phyloP scores from a whole-genome alignment of 53 echinoderm and acorn worm species.

The Hippasteria phrygiana region DNA sequence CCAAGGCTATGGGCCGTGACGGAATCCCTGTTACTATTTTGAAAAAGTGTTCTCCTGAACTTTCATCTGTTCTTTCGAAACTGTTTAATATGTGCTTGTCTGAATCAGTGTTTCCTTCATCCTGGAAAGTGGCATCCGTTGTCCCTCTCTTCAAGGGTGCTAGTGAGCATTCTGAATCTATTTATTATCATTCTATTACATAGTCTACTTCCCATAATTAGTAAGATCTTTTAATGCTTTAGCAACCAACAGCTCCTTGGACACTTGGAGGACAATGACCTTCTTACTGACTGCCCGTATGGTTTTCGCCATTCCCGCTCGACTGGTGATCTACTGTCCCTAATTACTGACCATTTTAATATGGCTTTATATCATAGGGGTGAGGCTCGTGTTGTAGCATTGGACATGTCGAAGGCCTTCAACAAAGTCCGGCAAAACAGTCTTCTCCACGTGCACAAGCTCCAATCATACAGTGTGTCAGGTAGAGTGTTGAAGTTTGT shows the following conservation, averaged over 20 bases:
- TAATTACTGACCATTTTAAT: no score
- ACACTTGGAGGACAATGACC: constrained; percentile 11
- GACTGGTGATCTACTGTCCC: no score
- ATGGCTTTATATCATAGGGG: no score
- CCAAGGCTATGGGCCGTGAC: constrained; percentile 38
- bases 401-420: constrained; percentile 39
- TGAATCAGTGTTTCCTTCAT: constrained; percentile 18
- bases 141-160: constrained; percentile 18
- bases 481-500: no score
- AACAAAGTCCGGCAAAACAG: constrained; percentile 12
- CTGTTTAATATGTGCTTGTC: constrained; percentile 14
- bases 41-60: no score
- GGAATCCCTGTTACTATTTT: no score
- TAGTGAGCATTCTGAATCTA: constrained; percentile 16
- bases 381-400: no score
- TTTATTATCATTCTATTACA: constrained; percentile 4
- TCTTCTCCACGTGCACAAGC: constrained; percentile 35
- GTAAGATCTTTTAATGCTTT: no score
- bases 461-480: neutral
- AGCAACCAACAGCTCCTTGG: constrained; percentile 20
- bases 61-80: constrained; percentile 2
- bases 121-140: no score
- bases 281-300: constrained; percentile 18
- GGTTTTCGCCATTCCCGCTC: no score
- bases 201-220: constrained; percentile 2